Evolutionary conservation across 1,140 invertebrate genomes (phyloP), one percentile per base, ranked within the genome.

Genomic region (Rhizoglyphus robini): DNA sequence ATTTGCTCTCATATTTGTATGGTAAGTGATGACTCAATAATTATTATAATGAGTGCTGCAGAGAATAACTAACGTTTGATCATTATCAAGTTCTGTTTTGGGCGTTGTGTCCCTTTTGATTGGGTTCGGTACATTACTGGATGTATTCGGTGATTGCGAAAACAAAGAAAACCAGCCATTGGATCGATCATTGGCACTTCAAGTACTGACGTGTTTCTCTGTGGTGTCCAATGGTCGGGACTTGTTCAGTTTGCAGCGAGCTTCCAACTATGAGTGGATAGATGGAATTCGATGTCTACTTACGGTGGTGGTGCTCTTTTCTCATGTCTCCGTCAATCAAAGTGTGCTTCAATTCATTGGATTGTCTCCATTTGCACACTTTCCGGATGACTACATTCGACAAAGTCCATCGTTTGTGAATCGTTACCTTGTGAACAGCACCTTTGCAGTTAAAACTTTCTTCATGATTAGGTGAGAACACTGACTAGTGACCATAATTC

Each of bases 271-370:
- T 27, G 30, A 15, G 29, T 60, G 58, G 58, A 34, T 60, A 11
- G 58, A 60, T 46, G 58, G 58, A 3, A 29, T 15, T 13, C 58
- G 58, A 27, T 11, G 15, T 2, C 29, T 60, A 2, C 29, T 60
- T 15, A 60, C 58, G 13, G 13, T 60, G 27, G 2, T 60, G 2
- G 58, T 46, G 15, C 58, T 60, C 29, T 4, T 60, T 11, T 41
- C 58, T 27, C 58, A 60, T 46, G 58, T 60, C 1, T 60, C 58
- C 15, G 29, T 60, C 29, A 60, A 60, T 46, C 58, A 60, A 23
- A 29, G 58, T 60, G 58, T 60, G 2, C 30, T 32, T 20, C 58
- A 60, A 34, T 23, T 60, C 11, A 32, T 1, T 2, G 30, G 8
- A 20, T 3, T 60, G 27, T 20, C 58, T 20, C 58, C 58, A 20